Base-by-base conservation (phyloP, 2,113 vertebrate genomes). In the Pipa parva region DNA sequence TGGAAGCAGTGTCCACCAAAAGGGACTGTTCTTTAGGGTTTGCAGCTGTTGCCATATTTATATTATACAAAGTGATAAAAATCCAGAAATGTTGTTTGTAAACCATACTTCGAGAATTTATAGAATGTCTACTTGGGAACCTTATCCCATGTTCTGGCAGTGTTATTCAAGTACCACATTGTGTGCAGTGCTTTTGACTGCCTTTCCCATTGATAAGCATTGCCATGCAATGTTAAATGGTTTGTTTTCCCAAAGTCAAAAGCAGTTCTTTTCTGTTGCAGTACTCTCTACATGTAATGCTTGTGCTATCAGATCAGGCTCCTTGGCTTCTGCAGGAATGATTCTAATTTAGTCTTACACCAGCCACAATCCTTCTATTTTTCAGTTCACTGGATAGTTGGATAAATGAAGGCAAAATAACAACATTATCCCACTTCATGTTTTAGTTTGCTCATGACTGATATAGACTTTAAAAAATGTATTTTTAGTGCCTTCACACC, bases 21-120 rank as follows among this genome's bases (percentile, higher is more conserved):
- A 73, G 71, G 56, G 56, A 74, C 76, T 77, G 72, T 73, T 63
- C 63, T 2, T 25, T 42, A 76, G 74, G 22, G 81, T 82, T 78
- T 80, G 75, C 59, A 73, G 73, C 52, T 48, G 50, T 64, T 74
- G 68, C 64, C 62, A 73, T 67, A 31, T 20, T 22, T 33, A 24
- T 24, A 28, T 28, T 2, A 55, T 17, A 29, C 9, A 7, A 55
- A 28, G 20, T 2, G 8, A n/a, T 29, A 28, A 36, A 37, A 11
- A 57, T 20, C 7, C 11, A 57, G n/a, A 17, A 33, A n/a, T 4
- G 21, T n/a, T 36, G 8, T 58, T 72, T 74, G 54, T 64, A 65
- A 74, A 78, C 75, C 66, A 74, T 39, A 73, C 71, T 22, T 62
- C 51, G 68, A 62, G 50, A 36, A 75, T 79, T 74, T 71, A 73